These are phyloP conservation scores for Perognathus longimembris DNA, from an alignment of 2,113 vertebrate genomes.

Conservation along the genomic window DNA sequence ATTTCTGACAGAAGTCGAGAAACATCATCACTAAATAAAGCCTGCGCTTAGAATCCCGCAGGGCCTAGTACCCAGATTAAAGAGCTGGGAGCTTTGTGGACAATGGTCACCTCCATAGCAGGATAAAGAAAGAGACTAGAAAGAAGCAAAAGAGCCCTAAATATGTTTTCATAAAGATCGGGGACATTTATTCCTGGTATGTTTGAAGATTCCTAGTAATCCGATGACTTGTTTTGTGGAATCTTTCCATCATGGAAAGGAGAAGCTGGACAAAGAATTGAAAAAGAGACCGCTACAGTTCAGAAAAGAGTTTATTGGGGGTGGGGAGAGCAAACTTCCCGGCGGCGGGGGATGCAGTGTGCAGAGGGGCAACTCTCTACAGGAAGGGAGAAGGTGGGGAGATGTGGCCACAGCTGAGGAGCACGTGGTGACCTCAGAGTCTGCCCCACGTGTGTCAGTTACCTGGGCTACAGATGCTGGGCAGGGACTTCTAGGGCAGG, in stretches of 20 bases:
- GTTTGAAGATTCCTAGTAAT: slow-evolving; percentile 34
- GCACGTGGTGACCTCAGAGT: too few relatives aligned
- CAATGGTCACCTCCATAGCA: not conserved
- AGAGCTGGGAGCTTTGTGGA: not conserved
- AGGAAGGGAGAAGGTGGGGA: too few relatives aligned
- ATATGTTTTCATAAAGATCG: not conserved
- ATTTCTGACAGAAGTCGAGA: not conserved
- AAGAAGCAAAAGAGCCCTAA: not conserved
- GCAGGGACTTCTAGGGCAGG: not conserved
- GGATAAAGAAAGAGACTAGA: not conserved
- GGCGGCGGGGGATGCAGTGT: too few relatives aligned
- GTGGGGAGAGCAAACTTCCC: too few relatives aligned
- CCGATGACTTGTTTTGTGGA: not conserved
- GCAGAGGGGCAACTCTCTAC: too few relatives aligned
- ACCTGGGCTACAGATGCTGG: too few relatives aligned
- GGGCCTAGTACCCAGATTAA: not conserved
- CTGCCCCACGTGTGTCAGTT: too few relatives aligned
- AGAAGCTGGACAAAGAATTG: slow-evolving; percentile 11
- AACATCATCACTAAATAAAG: not conserved
- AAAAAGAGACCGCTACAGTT: too few relatives aligned
- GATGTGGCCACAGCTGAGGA: too few relatives aligned
- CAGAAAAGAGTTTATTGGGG: too few relatives aligned
- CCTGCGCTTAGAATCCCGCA: not conserved
- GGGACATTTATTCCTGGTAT: not conserved
- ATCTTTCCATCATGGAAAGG: not conserved